Evolutionary conservation across 2,888 invertebrate species (phyloP).

Genomic region (Callyntrura guangdongensis): DNA sequence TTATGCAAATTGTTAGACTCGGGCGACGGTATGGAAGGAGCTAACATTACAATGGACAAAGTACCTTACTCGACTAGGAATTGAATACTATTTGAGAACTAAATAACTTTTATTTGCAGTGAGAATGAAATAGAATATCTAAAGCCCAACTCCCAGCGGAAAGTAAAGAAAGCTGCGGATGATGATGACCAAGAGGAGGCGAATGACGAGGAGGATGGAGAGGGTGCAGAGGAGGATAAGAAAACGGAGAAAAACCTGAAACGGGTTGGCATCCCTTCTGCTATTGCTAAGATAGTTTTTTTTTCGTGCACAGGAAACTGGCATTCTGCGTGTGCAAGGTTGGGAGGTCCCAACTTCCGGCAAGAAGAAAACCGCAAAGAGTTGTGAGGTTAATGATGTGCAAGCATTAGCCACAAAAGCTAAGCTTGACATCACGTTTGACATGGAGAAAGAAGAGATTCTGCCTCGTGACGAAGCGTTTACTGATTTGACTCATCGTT

Average conservation of each 20-base stretch:
- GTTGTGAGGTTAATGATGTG: constrained; percentile 4
- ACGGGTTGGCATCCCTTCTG: neutral
- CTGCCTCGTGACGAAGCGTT: constrained; percentile 21
- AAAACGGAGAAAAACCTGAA: neutral
- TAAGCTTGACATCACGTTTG: constrained; percentile 21
- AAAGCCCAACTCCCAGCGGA: neutral
- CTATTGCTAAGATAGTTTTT: neutral
- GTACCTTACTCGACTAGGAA: constrained; percentile 14
- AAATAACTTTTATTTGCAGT: neutral
- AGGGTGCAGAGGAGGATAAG: neutral
- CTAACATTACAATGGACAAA: neutral
- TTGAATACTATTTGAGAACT: constrained; percentile 3
- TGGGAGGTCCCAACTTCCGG: neutral
- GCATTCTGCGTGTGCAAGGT: neutral
- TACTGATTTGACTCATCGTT: constrained; percentile 40
- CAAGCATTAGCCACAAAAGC: constrained; percentile 19
- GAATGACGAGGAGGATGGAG: too few relatives aligned
- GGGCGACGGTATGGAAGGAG: neutral
- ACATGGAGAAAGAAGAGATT: constrained; percentile 39
- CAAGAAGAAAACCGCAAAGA: constrained; percentile 14
- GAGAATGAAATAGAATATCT: neutral
- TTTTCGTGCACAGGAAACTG: constrained; percentile 32
- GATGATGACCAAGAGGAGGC: neutral
- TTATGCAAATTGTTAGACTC: too few relatives aligned
- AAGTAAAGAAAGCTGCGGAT: neutral